These are phyloP conservation scores for Drosophila histrio DNA, from an alignment of 2,888 invertebrate genomes.

Conservation along the genomic window DNA sequence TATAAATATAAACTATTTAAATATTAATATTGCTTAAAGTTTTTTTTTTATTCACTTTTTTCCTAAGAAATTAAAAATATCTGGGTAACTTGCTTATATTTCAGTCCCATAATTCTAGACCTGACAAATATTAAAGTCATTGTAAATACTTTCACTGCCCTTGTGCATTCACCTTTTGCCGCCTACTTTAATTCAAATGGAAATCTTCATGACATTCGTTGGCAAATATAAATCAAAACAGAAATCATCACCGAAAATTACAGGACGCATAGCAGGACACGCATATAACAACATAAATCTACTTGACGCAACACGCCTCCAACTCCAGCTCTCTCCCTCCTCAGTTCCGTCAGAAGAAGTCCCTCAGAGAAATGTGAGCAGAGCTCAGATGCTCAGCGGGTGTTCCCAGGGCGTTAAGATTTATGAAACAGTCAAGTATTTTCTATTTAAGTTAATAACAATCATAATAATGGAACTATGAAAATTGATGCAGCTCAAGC, in stretches of 20 bases:
- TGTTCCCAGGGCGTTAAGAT: conserved; percentile 56
- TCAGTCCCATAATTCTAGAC: background rate
- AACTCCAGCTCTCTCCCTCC: conserved; percentile 31
- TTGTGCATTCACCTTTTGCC: background rate
- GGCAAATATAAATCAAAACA: conserved; percentile 59
- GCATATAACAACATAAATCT: conserved; percentile 63
- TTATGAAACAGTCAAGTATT: conserved; percentile 80
- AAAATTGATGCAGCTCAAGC: conserved; percentile 72
- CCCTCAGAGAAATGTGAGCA: conserved; percentile 23
- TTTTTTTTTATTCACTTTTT: background rate
- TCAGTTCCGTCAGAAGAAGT: background rate
- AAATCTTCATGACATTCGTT: conserved; percentile 12
- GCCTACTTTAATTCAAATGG: conserved; percentile 16
- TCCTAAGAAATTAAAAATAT: too few species aligned
- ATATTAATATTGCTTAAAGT: too few species aligned
- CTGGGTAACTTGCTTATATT: too few species aligned
- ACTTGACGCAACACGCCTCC: conserved; percentile 64
- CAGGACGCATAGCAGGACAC: conserved; percentile 31
- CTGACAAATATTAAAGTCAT: background rate
- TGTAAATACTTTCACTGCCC: background rate
- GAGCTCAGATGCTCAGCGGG: conserved; percentile 42
- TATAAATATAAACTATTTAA: too few species aligned
- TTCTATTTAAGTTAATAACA: conserved; percentile 82
- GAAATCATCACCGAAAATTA: conserved; percentile 64
- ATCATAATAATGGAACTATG: conserved; percentile 81